Evolutionary conservation across 2,888 invertebrate species (phyloP).

Genomic region (Brenthis hecate): DNA sequence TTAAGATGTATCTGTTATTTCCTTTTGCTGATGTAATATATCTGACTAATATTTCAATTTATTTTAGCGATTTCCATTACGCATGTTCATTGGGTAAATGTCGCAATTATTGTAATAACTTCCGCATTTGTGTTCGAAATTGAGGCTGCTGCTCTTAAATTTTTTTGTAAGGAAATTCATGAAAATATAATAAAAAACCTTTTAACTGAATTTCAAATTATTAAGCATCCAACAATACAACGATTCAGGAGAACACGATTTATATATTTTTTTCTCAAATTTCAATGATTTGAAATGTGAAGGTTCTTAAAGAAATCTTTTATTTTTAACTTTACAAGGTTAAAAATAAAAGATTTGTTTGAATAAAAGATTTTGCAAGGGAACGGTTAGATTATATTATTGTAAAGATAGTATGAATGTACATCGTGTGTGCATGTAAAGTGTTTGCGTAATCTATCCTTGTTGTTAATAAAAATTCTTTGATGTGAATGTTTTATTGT

Average conservation of each 20-base stretch:
- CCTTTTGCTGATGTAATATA: slow-evolving; percentile 19
- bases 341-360: slow-evolving; percentile 4
- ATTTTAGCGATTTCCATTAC: slow-evolving; percentile 19
- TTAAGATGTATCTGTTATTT: slow-evolving; percentile 1
- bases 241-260: slow-evolving; percentile 3
- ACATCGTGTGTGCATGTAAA: background rate
- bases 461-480: slow-evolving; percentile 3
- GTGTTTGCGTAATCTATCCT: background rate
- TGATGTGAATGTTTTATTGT: background rate
- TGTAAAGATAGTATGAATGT: slow-evolving; percentile 9
- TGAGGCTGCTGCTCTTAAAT: slow-evolving; percentile 3
- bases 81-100: slow-evolving; percentile 7
- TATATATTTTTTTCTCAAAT: background rate
- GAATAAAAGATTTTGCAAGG: background rate
- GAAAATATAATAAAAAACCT: slow-evolving; percentile 13
- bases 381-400: background rate
- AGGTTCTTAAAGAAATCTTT: background rate
- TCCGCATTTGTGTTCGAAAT: slow-evolving; percentile 16
- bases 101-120: slow-evolving; percentile 13
- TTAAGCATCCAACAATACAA: slow-evolving; percentile 8
- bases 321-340: background rate
- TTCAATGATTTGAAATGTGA: background rate
- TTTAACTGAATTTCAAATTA: slow-evolving; percentile 8
- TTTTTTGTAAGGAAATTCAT: slow-evolving; percentile 13
- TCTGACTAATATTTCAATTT: slow-evolving; percentile 26